Conservation (phyloP, 1,140 invertebrate species). For the Scaptomyza hsui region DNA sequence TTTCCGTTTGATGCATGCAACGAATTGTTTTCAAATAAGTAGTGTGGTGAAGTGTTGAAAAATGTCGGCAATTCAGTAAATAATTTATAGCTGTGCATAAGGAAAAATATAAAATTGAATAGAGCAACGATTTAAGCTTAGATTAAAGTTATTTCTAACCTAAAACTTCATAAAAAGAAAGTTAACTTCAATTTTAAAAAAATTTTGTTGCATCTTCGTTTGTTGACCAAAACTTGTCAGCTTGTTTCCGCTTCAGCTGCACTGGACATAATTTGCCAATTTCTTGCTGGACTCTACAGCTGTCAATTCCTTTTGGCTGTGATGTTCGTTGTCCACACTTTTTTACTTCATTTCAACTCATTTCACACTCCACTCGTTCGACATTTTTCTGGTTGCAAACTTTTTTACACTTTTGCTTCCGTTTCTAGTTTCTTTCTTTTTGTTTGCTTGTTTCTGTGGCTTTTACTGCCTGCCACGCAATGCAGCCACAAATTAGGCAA, state of each 20-base stretch:
- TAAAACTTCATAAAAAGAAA: no score
- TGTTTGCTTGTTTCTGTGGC: slow-evolving; percentile 5
- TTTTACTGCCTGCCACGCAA: slow-evolving; percentile 22
- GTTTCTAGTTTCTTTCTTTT: neutral
- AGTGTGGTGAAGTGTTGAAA: neutral
- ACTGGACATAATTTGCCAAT: slow-evolving; percentile 13
- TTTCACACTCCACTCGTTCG: neutral
- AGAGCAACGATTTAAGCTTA: no score
- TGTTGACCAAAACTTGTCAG: neutral
- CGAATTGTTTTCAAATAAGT: slow-evolving; percentile 28
- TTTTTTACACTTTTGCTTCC: slow-evolving; percentile 32
- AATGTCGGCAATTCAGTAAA: neutral
- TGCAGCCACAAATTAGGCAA: slow-evolving; percentile 66
- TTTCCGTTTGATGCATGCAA: neutral
- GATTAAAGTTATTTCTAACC: no score
- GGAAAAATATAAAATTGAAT: no score
- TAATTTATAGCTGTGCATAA: neutral
- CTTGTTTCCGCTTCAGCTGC: slow-evolving; percentile 3
- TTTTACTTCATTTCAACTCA: slow-evolving; percentile 3
- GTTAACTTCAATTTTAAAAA: no score
- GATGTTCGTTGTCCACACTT: neutral
- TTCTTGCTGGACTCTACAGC: neutral
- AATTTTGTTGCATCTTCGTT: no score
- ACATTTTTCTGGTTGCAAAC: slow-evolving; percentile 26
- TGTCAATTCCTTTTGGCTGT: neutral